Conservation (phyloP, 2,888 invertebrate species). For the Colostygia pectinataria region DNA sequence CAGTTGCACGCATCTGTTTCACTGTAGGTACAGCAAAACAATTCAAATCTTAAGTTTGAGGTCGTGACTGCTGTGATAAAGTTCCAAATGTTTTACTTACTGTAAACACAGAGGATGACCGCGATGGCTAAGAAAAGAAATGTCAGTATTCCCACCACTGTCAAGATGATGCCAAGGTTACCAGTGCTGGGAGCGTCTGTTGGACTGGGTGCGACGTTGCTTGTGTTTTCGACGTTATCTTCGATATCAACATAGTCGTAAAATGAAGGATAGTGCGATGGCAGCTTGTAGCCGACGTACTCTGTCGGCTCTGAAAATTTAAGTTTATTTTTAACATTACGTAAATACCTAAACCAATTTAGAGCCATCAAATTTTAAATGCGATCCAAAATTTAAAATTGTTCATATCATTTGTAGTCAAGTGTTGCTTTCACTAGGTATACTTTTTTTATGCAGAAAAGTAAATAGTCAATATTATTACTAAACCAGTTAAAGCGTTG, state of each 20-base stretch:
- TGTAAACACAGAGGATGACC: conserved; percentile 45
- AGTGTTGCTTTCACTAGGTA: no score
- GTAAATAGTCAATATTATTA: no score
- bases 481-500: no score
- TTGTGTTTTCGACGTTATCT: conserved; percentile 35
- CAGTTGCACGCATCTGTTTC: conserved; percentile 27
- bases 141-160: conserved; percentile 43
- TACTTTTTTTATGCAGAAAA: no score
- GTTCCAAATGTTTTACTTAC: conserved; percentile 41
- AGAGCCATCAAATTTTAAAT: no score
- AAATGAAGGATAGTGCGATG: conserved; percentile 64
- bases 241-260: conserved; percentile 64
- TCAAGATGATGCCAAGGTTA: conserved; percentile 46
- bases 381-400: no score
- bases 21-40: conserved; percentile 29
- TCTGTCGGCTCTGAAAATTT: conserved; percentile 56
- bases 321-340: no score
- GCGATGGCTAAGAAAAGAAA: conserved; percentile 43
- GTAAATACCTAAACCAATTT: no score
- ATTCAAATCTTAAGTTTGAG: conserved; percentile 19
- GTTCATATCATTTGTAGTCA: no score
- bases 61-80: conserved; percentile 10
- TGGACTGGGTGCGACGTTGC: conserved; percentile 43
- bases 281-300: conserved; percentile 60
- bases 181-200: conserved; percentile 47